Base-by-base conservation (phyloP, 2,113 vertebrate species). In the Epinephelus fuscoguttatus region DNA sequence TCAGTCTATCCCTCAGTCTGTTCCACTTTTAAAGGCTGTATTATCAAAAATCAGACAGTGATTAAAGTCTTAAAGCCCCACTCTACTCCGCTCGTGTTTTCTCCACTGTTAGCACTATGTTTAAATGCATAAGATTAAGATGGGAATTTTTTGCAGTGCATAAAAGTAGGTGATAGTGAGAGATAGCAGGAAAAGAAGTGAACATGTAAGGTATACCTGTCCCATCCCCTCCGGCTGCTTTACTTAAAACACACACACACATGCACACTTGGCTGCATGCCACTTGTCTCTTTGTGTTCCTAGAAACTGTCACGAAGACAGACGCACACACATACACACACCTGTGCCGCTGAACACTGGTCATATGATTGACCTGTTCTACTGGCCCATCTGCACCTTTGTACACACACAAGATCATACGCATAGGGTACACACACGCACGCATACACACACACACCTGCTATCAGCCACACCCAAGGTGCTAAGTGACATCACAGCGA, bases 301-400 rank as follows among this genome's bases (percentile, higher is more conserved):
- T 88, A 92, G 77, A 75, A 63, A 79, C 84, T 91, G 91, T 78
- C 94, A 86, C 75, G 56, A 91, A 83, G 68, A 59, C 25, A 72
- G 76, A 25, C 15, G 55, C 61, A 37, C 13, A 60, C 13, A 60
- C 56, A 47, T 30, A 67, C 13, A 60, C 73, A 84, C 93, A 80
- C 74, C 88, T 70, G 45, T 93, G 84, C 88, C 77, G 86, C 92
- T 80, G 25, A 92, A 94, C 93, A 88, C 79, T 80, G 95, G 93
- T 93, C 91, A 90, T 88, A 91, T 74, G 92, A 91, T 88, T 94
- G 95, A 93, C 94, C 94, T 95, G 94, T 93, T 96, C 81, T 88
- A 95, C 92, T 94, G 92, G 92, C 92, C 95, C 81, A 76, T 89
- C 91, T 47, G 60, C 92, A 86, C 92, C 82, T 89, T 86, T 86